These are phyloP conservation scores for Cataglyphis livida DNA, from an alignment of 2,888 invertebrate genomes.

Conservation along the genomic window DNA sequence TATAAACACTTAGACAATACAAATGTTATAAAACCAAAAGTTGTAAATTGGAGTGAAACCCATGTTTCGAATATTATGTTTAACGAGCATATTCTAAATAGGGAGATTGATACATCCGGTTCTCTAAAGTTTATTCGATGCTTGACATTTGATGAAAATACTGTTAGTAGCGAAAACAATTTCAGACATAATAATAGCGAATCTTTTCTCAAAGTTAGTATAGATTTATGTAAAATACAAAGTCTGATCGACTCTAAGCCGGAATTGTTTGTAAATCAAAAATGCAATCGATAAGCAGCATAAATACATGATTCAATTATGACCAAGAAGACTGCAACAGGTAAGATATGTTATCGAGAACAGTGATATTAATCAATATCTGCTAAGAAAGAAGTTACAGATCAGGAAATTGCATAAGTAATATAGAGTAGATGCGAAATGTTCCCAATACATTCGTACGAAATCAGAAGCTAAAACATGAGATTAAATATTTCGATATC, in stretches of 20 bases:
- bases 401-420: background rate
- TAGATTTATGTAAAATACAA: constrained; percentile 79
- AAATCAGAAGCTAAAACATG: background rate
- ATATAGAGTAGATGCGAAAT: background rate
- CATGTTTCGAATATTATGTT: constrained; percentile 18
- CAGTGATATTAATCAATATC: background rate
- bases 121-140: background rate
- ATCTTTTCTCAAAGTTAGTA: constrained; percentile 77
- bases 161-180: background rate
- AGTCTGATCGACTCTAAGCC: constrained; percentile 73
- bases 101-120: constrained; percentile 14
- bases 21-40: background rate
- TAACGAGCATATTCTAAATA: constrained; percentile 8
- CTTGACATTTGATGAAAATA: background rate
- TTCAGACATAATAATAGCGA: background rate
- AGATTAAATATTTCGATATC: constrained; percentile 13
- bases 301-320: background rate
- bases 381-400: background rate
- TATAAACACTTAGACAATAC: constrained; percentile 1
- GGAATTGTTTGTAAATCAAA: constrained; percentile 65
- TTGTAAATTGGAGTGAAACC: background rate
- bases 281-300: background rate
- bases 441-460: background rate
- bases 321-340: constrained; percentile 23
- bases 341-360: constrained; percentile 5